A percentile compares a stretch with the other conserved stretches of the same genome.
Conservation (phyloP, 2,113 vertebrate genomes). For the Grantiella picta region DNA sequence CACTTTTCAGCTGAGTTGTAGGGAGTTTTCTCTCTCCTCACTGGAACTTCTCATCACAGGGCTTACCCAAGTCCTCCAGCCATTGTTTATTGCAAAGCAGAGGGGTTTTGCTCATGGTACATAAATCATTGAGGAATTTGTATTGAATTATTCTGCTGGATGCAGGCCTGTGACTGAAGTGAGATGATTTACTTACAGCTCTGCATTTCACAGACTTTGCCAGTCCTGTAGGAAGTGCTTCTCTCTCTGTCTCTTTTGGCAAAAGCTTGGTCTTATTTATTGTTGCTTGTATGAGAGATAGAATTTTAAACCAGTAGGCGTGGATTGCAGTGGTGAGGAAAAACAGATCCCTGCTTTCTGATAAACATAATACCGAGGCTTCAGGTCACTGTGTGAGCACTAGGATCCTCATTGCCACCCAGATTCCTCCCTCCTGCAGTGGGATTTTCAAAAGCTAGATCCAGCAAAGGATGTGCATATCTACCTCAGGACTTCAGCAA, state of each 20-base stretch:
- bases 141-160: background rate
- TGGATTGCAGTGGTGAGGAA: background rate
- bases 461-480: background rate
- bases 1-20: background rate
- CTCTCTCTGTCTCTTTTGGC: constrained; percentile 10
- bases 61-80: background rate
- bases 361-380: constrained; percentile 11
- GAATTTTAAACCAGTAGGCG: constrained; percentile 23
- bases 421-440: background rate
- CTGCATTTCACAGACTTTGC: background rate
- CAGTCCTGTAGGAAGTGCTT: constrained; percentile 27
- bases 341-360: constrained; percentile 20
- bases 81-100: constrained; percentile 3
- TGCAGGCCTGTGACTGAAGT: background rate
- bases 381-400: background rate
- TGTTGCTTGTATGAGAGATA: background rate
- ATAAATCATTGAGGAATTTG: constrained; percentile 8
- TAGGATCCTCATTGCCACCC: background rate
- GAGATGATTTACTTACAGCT: constrained; percentile 18
- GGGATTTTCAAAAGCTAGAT: background rate
- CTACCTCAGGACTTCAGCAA: background rate
- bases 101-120: background rate
- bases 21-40: background rate
- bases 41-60: background rate
- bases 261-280: constrained; percentile 31